These are phyloP conservation scores for Aurelia sp. DNA, from an alignment of 30 jellyfish, hydroid and myxozoan genomes.

Conservation along the genomic window DNA sequence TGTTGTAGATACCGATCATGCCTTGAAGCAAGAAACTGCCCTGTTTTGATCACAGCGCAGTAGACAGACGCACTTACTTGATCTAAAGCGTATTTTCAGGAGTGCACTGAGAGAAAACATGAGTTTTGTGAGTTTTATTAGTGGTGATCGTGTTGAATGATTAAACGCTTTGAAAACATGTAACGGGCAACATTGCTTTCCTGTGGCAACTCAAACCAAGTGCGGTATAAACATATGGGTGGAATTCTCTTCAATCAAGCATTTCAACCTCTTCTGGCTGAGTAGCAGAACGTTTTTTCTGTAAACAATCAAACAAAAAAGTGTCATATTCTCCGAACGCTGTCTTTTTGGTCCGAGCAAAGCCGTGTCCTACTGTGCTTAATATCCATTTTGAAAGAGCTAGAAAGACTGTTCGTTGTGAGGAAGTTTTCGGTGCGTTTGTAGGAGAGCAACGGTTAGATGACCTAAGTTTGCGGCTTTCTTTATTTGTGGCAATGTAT, in stretches of 20 bases:
- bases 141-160: constrained; percentile 13
- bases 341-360: constrained; percentile 45
- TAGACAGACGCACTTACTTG: neutral
- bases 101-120: constrained; percentile 20
- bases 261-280: constrained; percentile 30
- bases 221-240: constrained; percentile 47
- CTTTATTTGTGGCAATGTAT: constrained; percentile 16
- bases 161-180: constrained; percentile 19
- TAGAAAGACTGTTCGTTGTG: constrained; percentile 54
- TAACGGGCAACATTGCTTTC: constrained; percentile 15
- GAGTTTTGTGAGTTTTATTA: constrained; percentile 7
- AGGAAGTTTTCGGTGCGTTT: constrained; percentile 53
- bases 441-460: constrained; percentile 54
- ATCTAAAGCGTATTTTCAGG: neutral
- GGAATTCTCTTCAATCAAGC: constrained; percentile 34
- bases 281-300: constrained; percentile 16
- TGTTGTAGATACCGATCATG: constrained; percentile 13
- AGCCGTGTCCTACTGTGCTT: constrained; percentile 66
- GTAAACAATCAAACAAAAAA: constrained; percentile 39
- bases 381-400: constrained; percentile 74
- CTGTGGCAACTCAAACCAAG: constrained; percentile 57
- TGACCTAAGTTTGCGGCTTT: constrained; percentile 71
- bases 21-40: neutral
- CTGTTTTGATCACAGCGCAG: constrained; percentile 9
- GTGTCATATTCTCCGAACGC: constrained; percentile 59